These are phyloP conservation scores for Octodon degus DNA, from an alignment of 2,113 vertebrate genomes.

Conservation along the genomic window DNA sequence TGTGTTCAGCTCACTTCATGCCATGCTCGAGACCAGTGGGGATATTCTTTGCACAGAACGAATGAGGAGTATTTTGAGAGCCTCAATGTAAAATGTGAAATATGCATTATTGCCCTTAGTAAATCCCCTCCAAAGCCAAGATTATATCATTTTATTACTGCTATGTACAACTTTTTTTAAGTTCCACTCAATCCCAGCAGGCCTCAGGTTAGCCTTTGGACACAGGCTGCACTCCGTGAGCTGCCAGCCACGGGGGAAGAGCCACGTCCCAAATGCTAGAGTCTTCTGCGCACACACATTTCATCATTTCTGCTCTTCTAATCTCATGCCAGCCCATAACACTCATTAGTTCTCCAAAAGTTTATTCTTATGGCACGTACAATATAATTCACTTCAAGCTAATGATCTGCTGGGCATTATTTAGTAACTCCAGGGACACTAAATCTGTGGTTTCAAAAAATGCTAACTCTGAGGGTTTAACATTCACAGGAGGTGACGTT, in stretches of 20 bases:
- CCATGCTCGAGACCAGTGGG: not conserved
- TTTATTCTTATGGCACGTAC: slow-evolving; percentile 15
- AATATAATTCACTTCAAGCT: slow-evolving; percentile 31
- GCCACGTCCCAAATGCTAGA: not conserved
- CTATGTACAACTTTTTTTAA: not conserved
- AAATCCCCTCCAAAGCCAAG: slow-evolving; percentile 37
- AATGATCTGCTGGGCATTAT: slow-evolving; percentile 1
- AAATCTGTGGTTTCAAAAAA: slow-evolving; percentile 37
- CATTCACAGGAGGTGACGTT: not conserved
- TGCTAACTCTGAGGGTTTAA: slow-evolving; percentile 44
- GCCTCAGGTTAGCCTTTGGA: not conserved
- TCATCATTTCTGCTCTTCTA: not conserved
- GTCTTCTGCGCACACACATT: not conserved
- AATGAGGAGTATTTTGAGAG: slow-evolving; percentile 20
- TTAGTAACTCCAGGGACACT: not conserved
- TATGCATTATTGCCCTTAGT: slow-evolving; percentile 24
- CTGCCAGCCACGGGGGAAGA: not conserved
- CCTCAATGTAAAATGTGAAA: not conserved
- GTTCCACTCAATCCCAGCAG: not conserved
- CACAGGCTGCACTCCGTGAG: not conserved
- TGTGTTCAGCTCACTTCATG: not conserved
- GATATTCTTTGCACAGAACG: not conserved
- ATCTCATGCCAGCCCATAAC: not conserved
- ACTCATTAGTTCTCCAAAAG: slow-evolving; percentile 18
- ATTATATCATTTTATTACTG: slow-evolving; percentile 35